Base-by-base conservation (phyloP, 2,797 vertebrate species). In the Urosaurus nigricauda region DNA sequence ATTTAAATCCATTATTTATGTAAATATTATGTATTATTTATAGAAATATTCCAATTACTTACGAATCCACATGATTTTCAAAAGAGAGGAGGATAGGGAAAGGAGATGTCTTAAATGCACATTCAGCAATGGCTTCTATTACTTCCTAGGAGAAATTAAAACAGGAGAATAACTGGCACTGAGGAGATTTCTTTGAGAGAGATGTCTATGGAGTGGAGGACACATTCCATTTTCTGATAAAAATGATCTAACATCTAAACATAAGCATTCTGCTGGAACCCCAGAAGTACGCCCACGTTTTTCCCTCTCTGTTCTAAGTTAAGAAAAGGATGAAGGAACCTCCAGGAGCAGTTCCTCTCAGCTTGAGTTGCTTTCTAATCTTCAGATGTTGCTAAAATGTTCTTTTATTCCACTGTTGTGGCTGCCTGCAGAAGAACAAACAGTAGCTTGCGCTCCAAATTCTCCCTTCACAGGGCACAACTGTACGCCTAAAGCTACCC, bases 31-130 rank as follows among this genome's bases (percentile, higher is more conserved):
- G 37, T 51, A 79, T 11, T 47, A 81, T 51, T 32, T 2, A 87
- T 4, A 40, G 29, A 84, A 92, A 92, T 1, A 80, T 6, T 53
- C 68, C 53, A 85, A 92, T 92, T 97, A 98, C 98, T 99, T 97
- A 99, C 98, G 98, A 99, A 96, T 99, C 98, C 95, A 99, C 98
- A 0, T 99, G 99, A 95, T 99, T 99, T 96, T 99, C 99, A 94
- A 99, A 99, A 19, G 99, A 99, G 91, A 99, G 97, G 90, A 99
- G 98, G 93, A 99, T 92, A 5, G 99, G 99, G 87, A 98, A 99
- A 47, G 98, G 98, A 0, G 99, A 99, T 16, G 98, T 99, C 98
- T 99, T 99, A 97, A 99, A 99, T 56, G 99, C 99, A 92, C 98
- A 98, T 88, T 99, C 99, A 65, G 98, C 98, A 56, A 99, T 99